Base-by-base conservation (phyloP, 2,113 vertebrate species). In the Oryzias melastigma region DNA sequence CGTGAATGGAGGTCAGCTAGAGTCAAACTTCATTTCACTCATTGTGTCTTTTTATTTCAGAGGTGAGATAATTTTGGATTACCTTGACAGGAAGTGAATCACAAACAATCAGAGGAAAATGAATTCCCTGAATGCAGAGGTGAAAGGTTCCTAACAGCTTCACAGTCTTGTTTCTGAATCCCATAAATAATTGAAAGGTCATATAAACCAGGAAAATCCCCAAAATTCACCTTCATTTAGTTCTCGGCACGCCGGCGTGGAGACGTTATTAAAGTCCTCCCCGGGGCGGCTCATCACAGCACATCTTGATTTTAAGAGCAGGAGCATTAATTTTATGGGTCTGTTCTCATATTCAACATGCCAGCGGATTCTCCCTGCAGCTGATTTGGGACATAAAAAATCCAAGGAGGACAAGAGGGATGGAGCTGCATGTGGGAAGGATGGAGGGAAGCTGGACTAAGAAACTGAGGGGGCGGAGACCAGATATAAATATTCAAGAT, bases 401-500 rank as follows among this genome's bases (percentile, higher is more conserved):
- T 48, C 66, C 69, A 56, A 64, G 58, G 51, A 60, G 52, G 62
- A 43, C 17, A 48, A 57, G 71, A 67, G 51, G 66, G 71, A 79
- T 61, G 68, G 73, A 62, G 73, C 27, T 3, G 54, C 50, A 79
- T 69, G 76, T 64, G 68, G 58, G 68, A 71, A 68, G 27, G 46
- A 29, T 63, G 42, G 66, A 46, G 46, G 57, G 67, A 59, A 56
- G 63, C 73, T 48, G 53, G 68, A 68, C 64, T 43, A 47, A 57
- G 56, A 66, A 44, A 75, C 61, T 51, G 43, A 5, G 43, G 5
- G 43, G 16, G 16, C 59, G 59, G 64, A 81, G 76, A 76, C 73
- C 64, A 12, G 52, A 73, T 71, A 62, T 78, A 73, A 64, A 79
- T 81, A 81, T 81, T 74, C 72, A 81, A 68, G 65, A 68, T 69